Evolutionary conservation across 2,797 vertebrate genomes (phyloP), one percentile per base, ranked within the genome.

Genomic region (Lophius americanus): DNA sequence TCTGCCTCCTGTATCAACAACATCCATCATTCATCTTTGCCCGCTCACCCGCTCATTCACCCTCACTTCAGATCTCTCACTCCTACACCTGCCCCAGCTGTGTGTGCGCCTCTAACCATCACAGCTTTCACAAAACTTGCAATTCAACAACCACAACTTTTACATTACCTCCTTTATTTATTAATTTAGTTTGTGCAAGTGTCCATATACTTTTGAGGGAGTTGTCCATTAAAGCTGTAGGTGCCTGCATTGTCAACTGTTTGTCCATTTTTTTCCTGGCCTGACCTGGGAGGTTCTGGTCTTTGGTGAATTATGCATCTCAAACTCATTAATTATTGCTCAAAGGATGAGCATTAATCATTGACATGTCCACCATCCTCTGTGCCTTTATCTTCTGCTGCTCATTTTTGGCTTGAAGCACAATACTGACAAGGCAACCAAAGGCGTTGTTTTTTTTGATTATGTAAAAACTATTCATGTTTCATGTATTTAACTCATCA

Each of bases 11-110:
- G 88, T 93, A 94, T 94, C 94, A 93, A 88, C 89, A 88, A 67
- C 91, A 94, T 94, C 91, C 92, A 91, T 94, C 93, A 94, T 93
- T 90, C 87, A 91, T 92, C 93, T 92, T 80, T 77, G 82, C 81
- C 79, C 69, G 46, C 79, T 79, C 58, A 23, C 70, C 69, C 60
- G 68, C 81, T 67, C 68, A 47, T 73, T 76, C 58, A 33, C 74
- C 80, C 69, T 76, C 70, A 55, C 79, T 51, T 74, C 82, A 51
- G 71, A 73, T 73, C 78, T 76, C 81, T 87, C 75, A 64, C 83
- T 85, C 75, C 55, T 60, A 76, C 83, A 86, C 88, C 85, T 88
- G 85, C 79, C 81, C 72, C 84, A 71, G 67, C 73, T 75, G 72
- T 51, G 64, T 61, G 56, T 64, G 60, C 59, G 42, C 7, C 44